Conservation (phyloP, 2,888 invertebrate species). For the Buathra laborator region DNA sequence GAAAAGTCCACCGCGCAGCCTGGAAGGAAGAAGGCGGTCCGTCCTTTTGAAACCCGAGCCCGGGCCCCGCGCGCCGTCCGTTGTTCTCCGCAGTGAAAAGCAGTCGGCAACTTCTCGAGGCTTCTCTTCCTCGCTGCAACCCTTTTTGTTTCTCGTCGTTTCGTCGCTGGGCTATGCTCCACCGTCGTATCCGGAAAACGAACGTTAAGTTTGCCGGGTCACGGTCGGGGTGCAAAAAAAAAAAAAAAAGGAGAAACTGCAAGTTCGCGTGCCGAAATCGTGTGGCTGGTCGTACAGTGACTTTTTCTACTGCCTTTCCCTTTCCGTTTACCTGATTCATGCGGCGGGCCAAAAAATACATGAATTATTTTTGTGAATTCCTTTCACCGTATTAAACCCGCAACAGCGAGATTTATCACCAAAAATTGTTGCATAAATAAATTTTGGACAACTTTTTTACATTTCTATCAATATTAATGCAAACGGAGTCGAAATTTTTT, state of each 20-base stretch:
- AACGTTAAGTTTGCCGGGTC: conserved; percentile 46
- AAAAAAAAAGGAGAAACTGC: conserved; percentile 13
- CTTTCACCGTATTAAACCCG: neutral
- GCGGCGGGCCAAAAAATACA: conserved; percentile 10
- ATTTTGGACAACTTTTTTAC: too few relatives aligned
- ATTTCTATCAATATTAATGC: too few relatives aligned
- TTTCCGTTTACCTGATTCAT: conserved; percentile 34
- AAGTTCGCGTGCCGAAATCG: conserved; percentile 47
- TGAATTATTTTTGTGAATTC: neutral
- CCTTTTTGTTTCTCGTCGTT: conserved; percentile 33
- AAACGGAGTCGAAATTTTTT: too few relatives aligned
- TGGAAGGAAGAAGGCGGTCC: conserved; percentile 21
- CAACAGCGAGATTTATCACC: too few relatives aligned
- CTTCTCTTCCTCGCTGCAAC: conserved; percentile 25
- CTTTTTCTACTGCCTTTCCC: conserved; percentile 25
- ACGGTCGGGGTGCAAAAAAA: conserved; percentile 22
- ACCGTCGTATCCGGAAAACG: conserved; percentile 43
- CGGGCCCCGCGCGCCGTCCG: conserved; percentile 9
- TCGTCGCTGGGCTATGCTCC: conserved; percentile 16
- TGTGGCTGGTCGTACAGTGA: conserved; percentile 20
- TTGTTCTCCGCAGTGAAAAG: conserved; percentile 51
- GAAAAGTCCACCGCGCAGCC: conserved; percentile 25
- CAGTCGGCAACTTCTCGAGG: conserved; percentile 54
- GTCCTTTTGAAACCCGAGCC: conserved; percentile 59
- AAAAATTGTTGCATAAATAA: too few relatives aligned